Percentiles rank a stretch among this genome's conserved stretches.
phyloP scores from a whole-genome alignment of 1,140 invertebrate species.

The Zophobas morio region DNA sequence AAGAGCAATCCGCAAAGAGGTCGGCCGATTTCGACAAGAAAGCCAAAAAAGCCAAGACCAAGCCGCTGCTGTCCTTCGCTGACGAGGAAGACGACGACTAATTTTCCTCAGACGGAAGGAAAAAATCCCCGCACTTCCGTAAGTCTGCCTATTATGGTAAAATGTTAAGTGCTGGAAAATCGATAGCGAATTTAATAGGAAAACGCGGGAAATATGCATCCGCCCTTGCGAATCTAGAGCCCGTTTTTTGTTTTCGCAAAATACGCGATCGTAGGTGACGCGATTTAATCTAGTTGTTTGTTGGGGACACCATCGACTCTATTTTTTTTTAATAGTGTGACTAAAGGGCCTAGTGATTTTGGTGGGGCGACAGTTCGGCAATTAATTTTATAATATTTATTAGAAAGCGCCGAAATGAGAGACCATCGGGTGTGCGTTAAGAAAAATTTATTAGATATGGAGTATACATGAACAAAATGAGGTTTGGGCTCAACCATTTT shows the following conservation, averaged over 20 bases:
- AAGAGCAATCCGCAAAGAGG: slow-evolving; percentile 47
- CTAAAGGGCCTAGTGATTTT: not conserved
- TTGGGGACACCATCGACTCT: not conserved
- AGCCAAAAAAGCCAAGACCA: slow-evolving; percentile 66
- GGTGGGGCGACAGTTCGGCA: not conserved
- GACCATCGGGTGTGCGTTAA: slow-evolving; percentile 58
- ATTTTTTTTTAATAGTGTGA: not conserved
- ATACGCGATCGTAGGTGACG: too few relatives aligned
- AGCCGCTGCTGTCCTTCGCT: slow-evolving; percentile 70
- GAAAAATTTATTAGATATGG: slow-evolving; percentile 66
- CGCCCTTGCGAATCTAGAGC: not conserved
- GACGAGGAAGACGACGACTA: slow-evolving; percentile 69
- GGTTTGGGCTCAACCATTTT: slow-evolving; percentile 67
- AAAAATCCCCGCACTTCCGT: slow-evolving; percentile 5
- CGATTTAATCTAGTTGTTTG: too few relatives aligned
- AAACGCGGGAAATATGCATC: not conserved
- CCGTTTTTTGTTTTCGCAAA: too few relatives aligned
- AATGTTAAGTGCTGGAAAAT: slow-evolving; percentile 7
- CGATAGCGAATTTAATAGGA: not conserved
- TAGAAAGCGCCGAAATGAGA: slow-evolving; percentile 58
- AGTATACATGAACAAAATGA: slow-evolving; percentile 67
- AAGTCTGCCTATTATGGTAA: slow-evolving; percentile 14
- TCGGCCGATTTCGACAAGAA: slow-evolving; percentile 61
- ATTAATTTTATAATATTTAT: slow-evolving; percentile 52
- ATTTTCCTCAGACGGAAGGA: slow-evolving; percentile 1